A percentile compares a stretch with the other conserved stretches of the same genome.
Evolutionary conservation across 2,888 invertebrate genomes (phyloP).

Genomic region (Mythimna impura): DNA sequence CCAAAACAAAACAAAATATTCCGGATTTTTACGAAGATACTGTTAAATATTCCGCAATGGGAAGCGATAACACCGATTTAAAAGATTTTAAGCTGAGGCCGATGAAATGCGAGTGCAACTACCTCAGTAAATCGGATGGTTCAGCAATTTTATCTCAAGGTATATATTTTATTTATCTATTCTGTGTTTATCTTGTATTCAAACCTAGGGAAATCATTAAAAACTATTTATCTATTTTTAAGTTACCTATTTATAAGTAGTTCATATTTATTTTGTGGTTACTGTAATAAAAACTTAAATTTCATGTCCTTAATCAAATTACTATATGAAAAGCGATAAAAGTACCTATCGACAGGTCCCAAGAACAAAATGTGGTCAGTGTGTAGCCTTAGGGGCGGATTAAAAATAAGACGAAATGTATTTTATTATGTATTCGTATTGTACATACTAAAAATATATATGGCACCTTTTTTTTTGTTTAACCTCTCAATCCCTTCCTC

Average conservation of each 20-base stretch:
- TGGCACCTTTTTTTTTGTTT: no score
- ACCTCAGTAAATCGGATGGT: constrained; percentile 94
- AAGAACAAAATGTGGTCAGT: no score
- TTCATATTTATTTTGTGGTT: no score
- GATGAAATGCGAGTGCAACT: constrained; percentile 93
- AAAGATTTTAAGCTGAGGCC: constrained; percentile 82
- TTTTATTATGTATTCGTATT: no score
- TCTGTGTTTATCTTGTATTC: not conserved
- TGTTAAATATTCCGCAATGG: constrained; percentile 68
- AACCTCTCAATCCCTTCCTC: no score
- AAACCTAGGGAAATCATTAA: not conserved
- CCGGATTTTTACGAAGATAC: not conserved
- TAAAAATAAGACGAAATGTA: no score
- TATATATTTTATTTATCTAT: constrained; percentile 72
- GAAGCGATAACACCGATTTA: constrained; percentile 66
- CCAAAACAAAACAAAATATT: constrained; percentile 36
- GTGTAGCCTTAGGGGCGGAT: no score
- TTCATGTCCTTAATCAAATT: not conserved
- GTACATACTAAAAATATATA: no score
- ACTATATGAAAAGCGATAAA: not conserved
- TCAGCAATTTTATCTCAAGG: constrained; percentile 95
- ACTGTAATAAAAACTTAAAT: not conserved
- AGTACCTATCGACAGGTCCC: no score
- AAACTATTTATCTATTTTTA: no score
- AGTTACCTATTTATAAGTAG: no score